Conservation (phyloP, 1,140 invertebrate genomes). For the Berghia stephanieae region DNA sequence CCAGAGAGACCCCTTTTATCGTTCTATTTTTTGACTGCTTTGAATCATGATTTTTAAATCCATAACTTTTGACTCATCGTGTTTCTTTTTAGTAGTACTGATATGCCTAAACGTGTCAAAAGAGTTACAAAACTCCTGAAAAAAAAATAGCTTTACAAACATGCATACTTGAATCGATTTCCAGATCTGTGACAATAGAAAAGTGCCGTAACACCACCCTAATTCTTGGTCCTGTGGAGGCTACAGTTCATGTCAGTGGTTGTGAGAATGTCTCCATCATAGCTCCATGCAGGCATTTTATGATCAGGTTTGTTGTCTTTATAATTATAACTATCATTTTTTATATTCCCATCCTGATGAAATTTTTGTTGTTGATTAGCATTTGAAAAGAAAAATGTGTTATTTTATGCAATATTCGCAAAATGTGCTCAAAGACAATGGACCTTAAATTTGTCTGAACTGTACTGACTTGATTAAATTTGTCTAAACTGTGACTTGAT, state of each 20-base stretch:
- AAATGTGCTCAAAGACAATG: too few species aligned
- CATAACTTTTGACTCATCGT: too few species aligned
- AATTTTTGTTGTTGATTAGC: background rate
- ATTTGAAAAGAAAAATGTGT: background rate
- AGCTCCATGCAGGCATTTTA: constrained; percentile 54
- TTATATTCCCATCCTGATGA: background rate
- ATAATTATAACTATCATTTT: constrained; percentile 10
- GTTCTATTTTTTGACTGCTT: too few species aligned
- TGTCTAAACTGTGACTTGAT: too few species aligned
- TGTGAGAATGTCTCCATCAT: constrained; percentile 65
- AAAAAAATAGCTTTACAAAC: background rate
- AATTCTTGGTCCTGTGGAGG: constrained; percentile 65
- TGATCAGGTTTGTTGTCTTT: too few species aligned
- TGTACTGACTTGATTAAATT: too few species aligned
- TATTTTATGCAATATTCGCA: background rate
- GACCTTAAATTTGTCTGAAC: too few species aligned
- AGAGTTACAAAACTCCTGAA: too few species aligned
- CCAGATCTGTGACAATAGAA: constrained; percentile 65
- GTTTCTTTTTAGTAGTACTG: too few species aligned
- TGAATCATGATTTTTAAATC: too few species aligned
- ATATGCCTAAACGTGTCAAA: too few species aligned
- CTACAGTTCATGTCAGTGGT: constrained; percentile 59
- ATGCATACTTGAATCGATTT: constrained; percentile 12
- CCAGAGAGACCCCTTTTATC: too few species aligned
- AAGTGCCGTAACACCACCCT: constrained; percentile 66